phyloP scores from a whole-genome alignment of 2,888 invertebrate species.

The Drosophila cognata region DNA sequence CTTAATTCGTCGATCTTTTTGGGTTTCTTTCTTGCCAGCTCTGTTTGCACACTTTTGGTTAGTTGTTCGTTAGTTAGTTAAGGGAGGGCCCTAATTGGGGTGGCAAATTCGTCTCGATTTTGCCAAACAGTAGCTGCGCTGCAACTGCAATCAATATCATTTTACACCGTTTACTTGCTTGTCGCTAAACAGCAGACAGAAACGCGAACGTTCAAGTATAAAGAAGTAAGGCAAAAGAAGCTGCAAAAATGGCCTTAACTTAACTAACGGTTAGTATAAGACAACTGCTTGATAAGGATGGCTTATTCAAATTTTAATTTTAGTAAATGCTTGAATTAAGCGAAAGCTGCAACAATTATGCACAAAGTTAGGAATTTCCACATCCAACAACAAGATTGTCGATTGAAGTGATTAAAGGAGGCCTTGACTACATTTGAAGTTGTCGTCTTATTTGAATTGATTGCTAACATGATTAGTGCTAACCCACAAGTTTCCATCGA shows the following conservation, averaged over 20 bases:
- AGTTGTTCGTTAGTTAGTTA: neutral
- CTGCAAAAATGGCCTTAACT: neutral
- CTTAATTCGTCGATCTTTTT: neutral
- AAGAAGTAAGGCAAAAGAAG: neutral
- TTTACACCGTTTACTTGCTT: conserved; percentile 38
- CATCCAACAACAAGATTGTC: neutral
- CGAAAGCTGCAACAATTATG: neutral
- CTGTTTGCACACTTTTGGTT: neutral
- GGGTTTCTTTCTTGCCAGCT: neutral
- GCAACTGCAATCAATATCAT: conserved; percentile 42
- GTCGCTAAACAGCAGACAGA: conserved; percentile 30
- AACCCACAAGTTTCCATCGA: neutral
- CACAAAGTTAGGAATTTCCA: neutral
- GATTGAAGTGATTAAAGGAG: neutral
- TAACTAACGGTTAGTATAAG: neutral
- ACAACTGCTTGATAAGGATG: neutral
- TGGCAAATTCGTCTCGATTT: conserved; percentile 11
- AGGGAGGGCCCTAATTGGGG: conserved; percentile 13
- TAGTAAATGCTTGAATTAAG: neutral
- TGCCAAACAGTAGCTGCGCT: conserved; percentile 13
- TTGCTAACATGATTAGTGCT: neutral
- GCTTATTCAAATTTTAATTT: neutral
- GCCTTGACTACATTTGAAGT: neutral
- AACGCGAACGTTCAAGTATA: neutral
- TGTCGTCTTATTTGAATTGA: neutral